A percentile compares a stretch with the other conserved stretches of the same genome.
These are phyloP conservation scores for Ephydatia muelleri DNA, from an alignment of 37 sponge, comb jelly and placozoan genomes.

Conservation along the genomic window DNA sequence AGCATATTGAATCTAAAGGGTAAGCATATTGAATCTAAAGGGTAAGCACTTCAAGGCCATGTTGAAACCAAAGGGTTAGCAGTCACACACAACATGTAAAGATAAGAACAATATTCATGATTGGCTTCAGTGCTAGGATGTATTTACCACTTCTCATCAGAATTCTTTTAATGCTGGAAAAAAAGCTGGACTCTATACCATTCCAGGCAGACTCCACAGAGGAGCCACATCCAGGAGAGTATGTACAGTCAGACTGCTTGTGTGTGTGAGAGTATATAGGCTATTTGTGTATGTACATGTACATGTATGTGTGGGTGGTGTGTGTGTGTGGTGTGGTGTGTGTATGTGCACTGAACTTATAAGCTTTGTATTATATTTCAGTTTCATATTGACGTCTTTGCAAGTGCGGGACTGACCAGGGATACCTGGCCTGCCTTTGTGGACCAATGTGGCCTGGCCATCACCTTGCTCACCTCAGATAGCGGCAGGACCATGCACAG, in stretches of 20 bases:
- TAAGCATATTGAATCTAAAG: too few species aligned
- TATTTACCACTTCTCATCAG: background rate
- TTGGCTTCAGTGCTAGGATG: background rate
- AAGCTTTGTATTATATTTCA: background rate
- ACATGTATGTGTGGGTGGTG: background rate
- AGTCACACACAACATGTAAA: too few species aligned
- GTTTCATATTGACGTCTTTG: constrained; percentile 66
- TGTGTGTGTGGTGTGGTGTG: background rate
- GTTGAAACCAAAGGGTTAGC: too few species aligned
- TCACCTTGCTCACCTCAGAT: constrained; percentile 52
- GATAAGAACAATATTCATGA: too few species aligned
- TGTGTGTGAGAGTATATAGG: background rate
- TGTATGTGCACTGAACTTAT: background rate
- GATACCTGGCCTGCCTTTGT: constrained; percentile 29
- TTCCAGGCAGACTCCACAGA: background rate
- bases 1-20: too few species aligned
- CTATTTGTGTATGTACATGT: constrained; percentile 2
- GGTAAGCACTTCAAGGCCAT: too few species aligned
- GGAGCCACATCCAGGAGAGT: background rate
- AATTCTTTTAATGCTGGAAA: constrained; percentile 50
- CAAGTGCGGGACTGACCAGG: constrained; percentile 33
- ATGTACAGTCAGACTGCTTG: background rate
- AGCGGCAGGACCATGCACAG: constrained; percentile 24
- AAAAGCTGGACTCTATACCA: constrained; percentile 22
- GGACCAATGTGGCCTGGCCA: constrained; percentile 68